Evolutionary conservation across 2,113 vertebrate genomes (phyloP).

Genomic region (Kryptolebias marmoratus): DNA sequence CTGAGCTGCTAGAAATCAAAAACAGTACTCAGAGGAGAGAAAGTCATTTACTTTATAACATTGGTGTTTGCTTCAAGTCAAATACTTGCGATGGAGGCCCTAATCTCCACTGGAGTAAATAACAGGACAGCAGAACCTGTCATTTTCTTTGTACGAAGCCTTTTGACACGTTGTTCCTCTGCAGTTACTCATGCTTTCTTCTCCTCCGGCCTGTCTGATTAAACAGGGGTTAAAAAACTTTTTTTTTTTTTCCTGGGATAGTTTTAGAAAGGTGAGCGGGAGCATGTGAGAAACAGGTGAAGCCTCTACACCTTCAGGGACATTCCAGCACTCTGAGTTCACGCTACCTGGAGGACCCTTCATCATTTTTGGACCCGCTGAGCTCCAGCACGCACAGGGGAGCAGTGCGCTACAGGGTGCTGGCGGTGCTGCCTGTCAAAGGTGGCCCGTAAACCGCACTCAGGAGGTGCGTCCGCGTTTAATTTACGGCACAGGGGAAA

Average conservation of each 20-base stretch:
- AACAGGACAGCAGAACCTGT: slow-evolving; percentile 24
- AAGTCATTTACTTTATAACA: neutral
- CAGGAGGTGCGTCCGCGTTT: too few relatives aligned
- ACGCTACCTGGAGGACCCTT: slow-evolving; percentile 16
- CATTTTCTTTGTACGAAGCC: neutral
- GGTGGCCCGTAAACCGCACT: neutral
- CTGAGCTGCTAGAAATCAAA: neutral
- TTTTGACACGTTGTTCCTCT: slow-evolving; percentile 14
- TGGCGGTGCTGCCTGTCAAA: slow-evolving; percentile 7
- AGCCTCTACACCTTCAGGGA: slow-evolving; percentile 55
- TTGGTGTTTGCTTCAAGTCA: slow-evolving; percentile 15
- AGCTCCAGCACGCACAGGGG: neutral
- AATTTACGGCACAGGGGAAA: too few relatives aligned
- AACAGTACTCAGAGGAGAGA: neutral
- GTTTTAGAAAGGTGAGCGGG: slow-evolving; percentile 31
- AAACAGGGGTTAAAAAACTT: slow-evolving; percentile 36
- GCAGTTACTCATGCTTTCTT: slow-evolving; percentile 17
- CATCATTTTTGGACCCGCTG: slow-evolving; percentile 16
- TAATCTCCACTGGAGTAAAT: slow-evolving; percentile 19
- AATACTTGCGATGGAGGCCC: slow-evolving; percentile 3
- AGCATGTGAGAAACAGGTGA: slow-evolving; percentile 48
- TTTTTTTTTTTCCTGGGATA: neutral
- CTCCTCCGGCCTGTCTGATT: slow-evolving; percentile 19
- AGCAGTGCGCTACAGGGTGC: neutral
- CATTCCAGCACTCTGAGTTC: slow-evolving; percentile 54